Evolutionary conservation across 2,888 invertebrate species (phyloP), one percentile per base, ranked within the genome.

Genomic region (Heliconius cydno): DNA sequence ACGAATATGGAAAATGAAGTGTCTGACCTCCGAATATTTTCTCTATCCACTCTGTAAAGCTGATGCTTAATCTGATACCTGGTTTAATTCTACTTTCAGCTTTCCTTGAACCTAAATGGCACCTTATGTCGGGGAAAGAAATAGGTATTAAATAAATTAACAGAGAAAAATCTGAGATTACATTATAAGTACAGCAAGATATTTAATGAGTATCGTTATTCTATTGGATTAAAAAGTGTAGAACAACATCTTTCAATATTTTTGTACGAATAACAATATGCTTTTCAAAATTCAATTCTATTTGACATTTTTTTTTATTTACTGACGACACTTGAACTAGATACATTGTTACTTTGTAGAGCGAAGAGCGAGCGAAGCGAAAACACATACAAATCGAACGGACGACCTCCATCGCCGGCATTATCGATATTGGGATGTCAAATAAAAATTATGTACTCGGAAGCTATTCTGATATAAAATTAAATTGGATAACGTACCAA

Each of bases 401-500:
- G 41, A 25, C 10, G 12, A 25, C n/a, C n/a, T 41, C 68, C 41
- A 41, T 0, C 22, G 6, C 2, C n/a, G 38, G 5, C 3, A 68
- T 41, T 41, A 25, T n/a, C n/a, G 22, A 41, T 68, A 41, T 68
- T 22, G 68, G 13, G 38, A n/a, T 41, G 41, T 25, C 68, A 68
- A 68, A 68, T 68, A 68, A 68, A 46, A 68, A 68, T 34, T n/a
- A 57, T 34, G 57, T n/a, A 30, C 5, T 30, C 12, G n/a, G 28
- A 72, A 22, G 13, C n/a, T 34, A 72, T 72, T 72, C 22, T 22
- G n/a, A 34, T 60, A 13, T 60, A 73, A 72, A 73, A 60, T 57
- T 73, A n/a, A 57, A 73, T 73, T 60, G 34, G 72, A 73, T 34
- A 34, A 72, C 72, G 52, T 57, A 60, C n/a, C 57, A 73, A 73